A percentile compares a stretch with the other conserved stretches of the same genome.
phyloP scores from a whole-genome alignment of 2,113 vertebrate species.

The Centropus unirufus region DNA sequence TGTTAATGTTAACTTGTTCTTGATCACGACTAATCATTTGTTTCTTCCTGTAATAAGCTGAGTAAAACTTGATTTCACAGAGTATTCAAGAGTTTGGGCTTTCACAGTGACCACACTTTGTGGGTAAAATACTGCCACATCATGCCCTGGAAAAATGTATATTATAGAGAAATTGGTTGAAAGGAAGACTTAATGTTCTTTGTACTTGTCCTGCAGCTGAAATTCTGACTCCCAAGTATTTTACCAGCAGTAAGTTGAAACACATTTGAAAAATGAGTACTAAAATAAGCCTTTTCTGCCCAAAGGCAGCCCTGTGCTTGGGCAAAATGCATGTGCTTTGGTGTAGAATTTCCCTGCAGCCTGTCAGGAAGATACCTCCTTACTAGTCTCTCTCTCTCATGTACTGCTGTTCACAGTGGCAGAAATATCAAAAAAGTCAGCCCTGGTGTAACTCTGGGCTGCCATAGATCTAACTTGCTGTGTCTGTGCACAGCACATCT shows the following conservation, averaged over 20 bases:
- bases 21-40: no score
- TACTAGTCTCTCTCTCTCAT: not conserved
- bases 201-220: not conserved
- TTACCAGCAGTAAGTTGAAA: not conserved
- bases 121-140: not conserved
- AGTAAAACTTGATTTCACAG: no score
- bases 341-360: not conserved
- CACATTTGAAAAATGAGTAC: not conserved
- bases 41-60: no score
- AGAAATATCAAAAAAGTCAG: not conserved
- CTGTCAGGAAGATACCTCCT: not conserved
- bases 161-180: not conserved
- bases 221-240: not conserved
- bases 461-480: not conserved
- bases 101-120: no score
- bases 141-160: not conserved
- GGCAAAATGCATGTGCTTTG: fast-evolving
- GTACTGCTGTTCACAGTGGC: not conserved
- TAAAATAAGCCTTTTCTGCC: not conserved
- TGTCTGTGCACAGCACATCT: not conserved
- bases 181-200: not conserved
- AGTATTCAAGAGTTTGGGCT: no score
- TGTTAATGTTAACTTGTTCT: no score
- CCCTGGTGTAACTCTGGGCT: not conserved
- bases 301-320: not conserved